Conservation (phyloP, 2,113 vertebrate genomes). For the Aldabrachelys gigantea region DNA sequence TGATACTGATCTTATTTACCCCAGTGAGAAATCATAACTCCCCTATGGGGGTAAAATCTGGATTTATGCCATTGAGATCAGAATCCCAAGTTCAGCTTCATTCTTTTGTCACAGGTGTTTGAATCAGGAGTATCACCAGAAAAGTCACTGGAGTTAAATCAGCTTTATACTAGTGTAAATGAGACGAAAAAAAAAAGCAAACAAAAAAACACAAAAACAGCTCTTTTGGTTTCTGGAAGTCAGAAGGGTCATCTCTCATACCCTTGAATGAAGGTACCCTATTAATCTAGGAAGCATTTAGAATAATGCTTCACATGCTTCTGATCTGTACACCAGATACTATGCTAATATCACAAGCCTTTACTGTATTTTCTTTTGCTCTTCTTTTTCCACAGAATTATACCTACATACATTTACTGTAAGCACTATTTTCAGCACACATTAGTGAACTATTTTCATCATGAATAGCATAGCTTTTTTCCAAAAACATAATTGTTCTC, state of each 20-base stretch:
- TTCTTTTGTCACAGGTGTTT: not conserved
- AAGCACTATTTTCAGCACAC: not conserved
- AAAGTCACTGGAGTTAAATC: not conserved
- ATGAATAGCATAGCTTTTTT: not conserved
- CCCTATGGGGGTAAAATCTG: not conserved
- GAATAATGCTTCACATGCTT: not conserved
- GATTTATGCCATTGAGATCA: not conserved
- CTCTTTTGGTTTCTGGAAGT: not conserved
- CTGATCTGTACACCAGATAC: not conserved
- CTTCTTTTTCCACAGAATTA: not conserved
- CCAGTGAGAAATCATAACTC: not conserved
- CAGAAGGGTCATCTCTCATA: not conserved
- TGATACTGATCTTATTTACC: not conserved
- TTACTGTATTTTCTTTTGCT: accelerated
- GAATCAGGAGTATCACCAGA: not conserved
- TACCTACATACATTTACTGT: not conserved
- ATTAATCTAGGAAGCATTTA: not conserved
- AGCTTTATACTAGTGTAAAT: not conserved
- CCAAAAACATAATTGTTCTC: not conserved
- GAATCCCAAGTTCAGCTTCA: not conserved
- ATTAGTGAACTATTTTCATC: not conserved
- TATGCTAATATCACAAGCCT: not conserved
- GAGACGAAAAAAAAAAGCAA: not conserved
- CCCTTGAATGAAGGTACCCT: not conserved
- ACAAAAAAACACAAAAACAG: not conserved